Evolutionary conservation across 2,113 vertebrate species (phyloP), one percentile per base, ranked within the genome.

Genomic region (Cynocephalus volans): DNA sequence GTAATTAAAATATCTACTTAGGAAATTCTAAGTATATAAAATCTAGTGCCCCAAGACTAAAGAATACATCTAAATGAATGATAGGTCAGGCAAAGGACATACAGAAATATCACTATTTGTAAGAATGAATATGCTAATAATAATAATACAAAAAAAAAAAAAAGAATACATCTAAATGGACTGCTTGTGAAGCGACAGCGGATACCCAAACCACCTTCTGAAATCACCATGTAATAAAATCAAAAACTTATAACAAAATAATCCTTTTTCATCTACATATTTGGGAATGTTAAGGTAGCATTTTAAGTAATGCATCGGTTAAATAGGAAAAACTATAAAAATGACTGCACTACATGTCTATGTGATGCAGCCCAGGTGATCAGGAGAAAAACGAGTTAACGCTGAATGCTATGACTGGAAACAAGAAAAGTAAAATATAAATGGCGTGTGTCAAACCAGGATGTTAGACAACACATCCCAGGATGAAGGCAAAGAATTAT

Each of bases 341-440:
- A 14, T 4, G 3, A 73, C 5, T 2, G 36, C 8, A 24, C 0
- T 8, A 0, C 11, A 28, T 4, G 14, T 73, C 45, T 73, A 0
- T 5, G 56, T 75, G 54, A 24, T 5, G 24, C 6, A 11, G 8
- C 13, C 31, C 56, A 17, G 11, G 45, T 4, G 5, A 28, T 12
- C 2, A 18, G 69, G 31, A 48, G 3, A 73, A 24, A 36, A 73
- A 41, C 8, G 24, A 52, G 50, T 19, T 13, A 5, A 56, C 33
- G 13, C 9, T 28, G 56, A 13, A 41, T 33, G 1, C 23, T 62
- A 21, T 6, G 23, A 9, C 1, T 12, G 17, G 69, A 54, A 3
- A 41, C 1, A 8, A 0, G 33, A 50, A 92, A 83, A 52, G 23
- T 26, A 1, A 69, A 9, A 56, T 2, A 26, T 28, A 31, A 72